These are phyloP conservation scores for Puma concolor DNA, from an alignment of 2,113 vertebrate species.

Conservation along the genomic window DNA sequence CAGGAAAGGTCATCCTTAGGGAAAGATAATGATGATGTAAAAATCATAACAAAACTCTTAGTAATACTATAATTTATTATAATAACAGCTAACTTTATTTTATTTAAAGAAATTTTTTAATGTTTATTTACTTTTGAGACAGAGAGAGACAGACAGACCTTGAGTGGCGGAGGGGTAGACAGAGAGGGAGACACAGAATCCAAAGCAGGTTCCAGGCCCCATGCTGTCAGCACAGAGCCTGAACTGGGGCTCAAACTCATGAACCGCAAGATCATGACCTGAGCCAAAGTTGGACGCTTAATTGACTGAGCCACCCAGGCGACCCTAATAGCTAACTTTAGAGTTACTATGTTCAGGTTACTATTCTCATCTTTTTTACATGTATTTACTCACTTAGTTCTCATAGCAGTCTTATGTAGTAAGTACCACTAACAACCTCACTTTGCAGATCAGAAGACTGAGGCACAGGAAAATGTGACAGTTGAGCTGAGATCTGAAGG, in stretches of 20 bases:
- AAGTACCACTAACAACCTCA: neutral
- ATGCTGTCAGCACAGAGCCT: too few species aligned
- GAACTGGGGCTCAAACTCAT: too few species aligned
- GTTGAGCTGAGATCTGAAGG: neutral
- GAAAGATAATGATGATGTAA: neutral
- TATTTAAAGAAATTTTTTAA: too few species aligned
- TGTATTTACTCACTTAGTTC: neutral
- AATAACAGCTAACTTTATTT: neutral
- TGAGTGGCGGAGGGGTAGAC: too few species aligned
- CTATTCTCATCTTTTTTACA: neutral
- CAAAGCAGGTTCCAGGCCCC: too few species aligned
- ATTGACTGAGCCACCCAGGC: too few species aligned
- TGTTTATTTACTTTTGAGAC: too few species aligned
- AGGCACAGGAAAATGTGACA: neutral
- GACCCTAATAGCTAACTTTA: neutral
- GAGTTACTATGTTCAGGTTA: neutral
- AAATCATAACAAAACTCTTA: neutral
- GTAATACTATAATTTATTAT: neutral
- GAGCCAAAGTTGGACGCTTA: too few species aligned
- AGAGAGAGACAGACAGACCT: too few species aligned
- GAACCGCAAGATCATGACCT: too few species aligned
- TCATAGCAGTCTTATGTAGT: neutral
- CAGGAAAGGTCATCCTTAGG: neutral
- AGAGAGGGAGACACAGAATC: too few species aligned
- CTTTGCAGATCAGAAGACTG: slow-evolving; percentile 8